phyloP scores from a whole-genome alignment of 1,140 invertebrate genomes.

The Brachionus koreanus region DNA sequence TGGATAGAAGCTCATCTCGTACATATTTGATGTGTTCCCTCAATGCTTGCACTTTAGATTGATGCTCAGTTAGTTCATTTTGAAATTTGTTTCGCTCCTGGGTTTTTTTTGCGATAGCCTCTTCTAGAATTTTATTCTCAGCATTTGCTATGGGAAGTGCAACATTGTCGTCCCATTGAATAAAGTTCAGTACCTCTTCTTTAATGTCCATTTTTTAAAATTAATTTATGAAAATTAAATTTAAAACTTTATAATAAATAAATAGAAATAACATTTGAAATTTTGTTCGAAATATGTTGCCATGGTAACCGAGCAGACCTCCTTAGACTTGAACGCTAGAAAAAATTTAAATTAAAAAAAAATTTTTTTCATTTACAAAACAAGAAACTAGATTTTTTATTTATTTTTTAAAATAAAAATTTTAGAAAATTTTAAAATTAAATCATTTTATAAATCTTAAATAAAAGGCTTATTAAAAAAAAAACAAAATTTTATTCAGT shows the following conservation, averaged over 20 bases:
- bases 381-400: too few relatives aligned
- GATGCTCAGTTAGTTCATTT: constrained; percentile 53
- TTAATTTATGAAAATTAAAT: background rate
- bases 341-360: background rate
- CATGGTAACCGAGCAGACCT: background rate
- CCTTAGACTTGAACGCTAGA: background rate
- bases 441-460: too few relatives aligned
- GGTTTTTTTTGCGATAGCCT: constrained; percentile 53
- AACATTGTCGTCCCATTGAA: constrained; percentile 54
- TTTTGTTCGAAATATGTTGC: background rate
- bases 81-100: constrained; percentile 48
- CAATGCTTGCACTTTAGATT: constrained; percentile 55
- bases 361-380: too few relatives aligned
- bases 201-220: constrained; percentile 1
- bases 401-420: too few relatives aligned
- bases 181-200: constrained; percentile 9
- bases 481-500: too few relatives aligned
- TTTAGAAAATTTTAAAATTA: too few relatives aligned
- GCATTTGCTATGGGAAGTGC: constrained; percentile 58
- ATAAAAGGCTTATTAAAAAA: too few relatives aligned
- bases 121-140: constrained; percentile 56
- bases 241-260: background rate
- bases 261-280: background rate
- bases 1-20: constrained; percentile 56
- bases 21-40: constrained; percentile 58